Conservation (phyloP, 2,797 vertebrate species). For the Hydrophis major region DNA sequence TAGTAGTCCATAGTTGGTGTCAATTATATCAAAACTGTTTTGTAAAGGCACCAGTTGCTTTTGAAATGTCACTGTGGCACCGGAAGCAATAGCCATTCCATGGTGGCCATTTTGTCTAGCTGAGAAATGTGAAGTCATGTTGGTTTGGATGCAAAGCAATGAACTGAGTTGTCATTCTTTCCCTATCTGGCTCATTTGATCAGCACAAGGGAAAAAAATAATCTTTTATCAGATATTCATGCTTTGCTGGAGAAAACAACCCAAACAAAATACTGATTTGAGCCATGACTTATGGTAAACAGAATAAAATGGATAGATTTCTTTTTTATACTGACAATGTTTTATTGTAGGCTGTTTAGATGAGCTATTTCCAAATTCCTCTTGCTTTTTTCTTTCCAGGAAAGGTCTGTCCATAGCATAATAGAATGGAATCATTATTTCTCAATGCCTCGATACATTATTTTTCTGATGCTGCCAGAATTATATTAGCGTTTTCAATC, state of each 20-base stretch:
- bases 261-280: neutral
- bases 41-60: neutral
- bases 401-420: neutral
- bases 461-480: neutral
- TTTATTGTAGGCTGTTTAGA: constrained; percentile 38
- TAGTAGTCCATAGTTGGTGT: neutral
- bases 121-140: constrained; percentile 14
- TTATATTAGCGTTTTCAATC: neutral
- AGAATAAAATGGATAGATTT: neutral
- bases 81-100: neutral
- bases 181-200: neutral
- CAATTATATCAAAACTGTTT: constrained; percentile 9
- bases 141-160: neutral
- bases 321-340: constrained; percentile 20
- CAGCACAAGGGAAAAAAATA: constrained; percentile 8
- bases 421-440: neutral
- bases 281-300: neutral
- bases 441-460: neutral
- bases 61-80: neutral
- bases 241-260: neutral
- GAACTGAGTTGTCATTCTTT: neutral
- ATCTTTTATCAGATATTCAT: constrained; percentile 11
- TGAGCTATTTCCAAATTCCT: neutral
- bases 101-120: neutral
- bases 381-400: neutral